These are phyloP conservation scores for Neria commutata DNA, from an alignment of 2,888 invertebrate species.

Conservation along the genomic window DNA sequence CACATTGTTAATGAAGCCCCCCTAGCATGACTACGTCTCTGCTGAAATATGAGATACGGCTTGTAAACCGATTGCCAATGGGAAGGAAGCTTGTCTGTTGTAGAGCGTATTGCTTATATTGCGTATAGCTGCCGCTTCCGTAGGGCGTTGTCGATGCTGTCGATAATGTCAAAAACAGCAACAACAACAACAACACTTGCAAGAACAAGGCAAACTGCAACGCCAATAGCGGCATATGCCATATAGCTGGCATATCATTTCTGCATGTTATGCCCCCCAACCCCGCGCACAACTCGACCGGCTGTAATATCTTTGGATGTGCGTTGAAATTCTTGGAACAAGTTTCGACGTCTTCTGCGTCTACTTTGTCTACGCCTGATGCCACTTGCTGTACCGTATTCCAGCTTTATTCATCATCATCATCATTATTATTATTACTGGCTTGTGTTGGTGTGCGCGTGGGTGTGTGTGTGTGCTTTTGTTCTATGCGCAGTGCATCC, in stretches of 20 bases:
- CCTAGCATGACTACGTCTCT: too few relatives aligned
- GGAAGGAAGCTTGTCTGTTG: too few relatives aligned
- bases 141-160: not conserved
- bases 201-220: not conserved
- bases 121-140: not conserved
- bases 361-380: too few relatives aligned
- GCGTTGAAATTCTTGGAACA: not conserved
- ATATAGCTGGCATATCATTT: not conserved
- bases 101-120: too few relatives aligned
- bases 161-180: not conserved
- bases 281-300: not conserved
- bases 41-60: too few relatives aligned
- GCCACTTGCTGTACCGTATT: not conserved
- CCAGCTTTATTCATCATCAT: not conserved
- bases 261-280: not conserved
- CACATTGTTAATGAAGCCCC: too few relatives aligned
- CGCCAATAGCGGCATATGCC: not conserved
- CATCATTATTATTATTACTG: not conserved
- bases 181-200: not conserved
- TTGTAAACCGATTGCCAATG: too few relatives aligned
- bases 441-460: not conserved
- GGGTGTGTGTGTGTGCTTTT: not conserved
- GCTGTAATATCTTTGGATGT: not conserved
- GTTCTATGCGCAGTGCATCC: conserved; percentile 10
- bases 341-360: too few relatives aligned